Evolutionary conservation across 2,888 invertebrate species (phyloP).

Genomic region (Ellobium chinense): DNA sequence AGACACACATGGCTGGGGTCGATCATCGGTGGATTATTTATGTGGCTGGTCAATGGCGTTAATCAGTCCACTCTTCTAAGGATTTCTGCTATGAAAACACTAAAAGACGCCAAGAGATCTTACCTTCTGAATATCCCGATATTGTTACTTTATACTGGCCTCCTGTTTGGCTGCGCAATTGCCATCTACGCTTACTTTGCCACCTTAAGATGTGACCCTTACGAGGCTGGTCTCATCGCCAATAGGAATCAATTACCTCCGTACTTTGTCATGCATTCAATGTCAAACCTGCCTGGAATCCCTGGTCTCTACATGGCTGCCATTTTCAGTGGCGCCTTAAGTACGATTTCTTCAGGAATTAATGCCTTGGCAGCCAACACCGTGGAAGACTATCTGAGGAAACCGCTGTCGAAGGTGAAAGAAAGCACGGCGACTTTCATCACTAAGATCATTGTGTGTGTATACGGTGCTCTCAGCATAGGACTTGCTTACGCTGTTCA

Average conservation of each 20-base stretch:
- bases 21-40: not conserved
- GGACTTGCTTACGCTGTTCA: conserved; percentile 55
- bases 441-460: conserved; percentile 56
- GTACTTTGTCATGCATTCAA: too few species aligned
- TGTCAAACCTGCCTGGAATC: too few species aligned
- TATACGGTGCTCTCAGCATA: conserved; percentile 55
- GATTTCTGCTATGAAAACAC: conserved; percentile 56
- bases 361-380: conserved; percentile 63
- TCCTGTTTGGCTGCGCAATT: not conserved
- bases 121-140: conserved; percentile 1
- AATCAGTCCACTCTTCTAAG: conserved; percentile 63
- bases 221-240: too few species aligned
- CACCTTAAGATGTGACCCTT: conserved; percentile 27
- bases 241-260: too few species aligned
- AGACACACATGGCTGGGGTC: not conserved
- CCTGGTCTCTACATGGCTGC: too few species aligned
- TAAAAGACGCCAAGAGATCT: conserved; percentile 54
- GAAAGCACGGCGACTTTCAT: conserved; percentile 53
- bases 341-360: too few species aligned
- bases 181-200: conserved; percentile 32
- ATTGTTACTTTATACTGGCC: not conserved
- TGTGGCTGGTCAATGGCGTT: conserved; percentile 53
- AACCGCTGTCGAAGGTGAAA: conserved; percentile 31
- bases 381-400: conserved; percentile 56
- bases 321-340: too few species aligned